Conservation (phyloP, 2,888 invertebrate species). For the Dicyrtomina minuta region DNA sequence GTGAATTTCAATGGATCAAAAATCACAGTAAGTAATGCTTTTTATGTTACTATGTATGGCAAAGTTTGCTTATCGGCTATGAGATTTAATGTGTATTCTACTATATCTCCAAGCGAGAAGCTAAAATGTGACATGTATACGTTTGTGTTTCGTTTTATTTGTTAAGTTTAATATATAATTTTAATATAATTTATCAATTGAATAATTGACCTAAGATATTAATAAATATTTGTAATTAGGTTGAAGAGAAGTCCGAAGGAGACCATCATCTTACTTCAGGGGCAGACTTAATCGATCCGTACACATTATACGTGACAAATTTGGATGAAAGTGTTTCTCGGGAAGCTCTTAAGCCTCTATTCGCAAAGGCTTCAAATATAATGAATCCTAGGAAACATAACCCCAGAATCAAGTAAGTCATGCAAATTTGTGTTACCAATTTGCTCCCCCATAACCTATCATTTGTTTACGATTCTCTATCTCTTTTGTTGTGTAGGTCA, state of each 20-base stretch:
- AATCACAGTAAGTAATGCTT: constrained; percentile 33
- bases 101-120: too few relatives aligned
- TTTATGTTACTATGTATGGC: background rate
- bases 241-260: constrained; percentile 30
- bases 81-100: background rate
- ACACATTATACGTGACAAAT: constrained; percentile 47
- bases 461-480: too few relatives aligned
- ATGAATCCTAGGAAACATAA: constrained; percentile 47
- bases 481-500: constrained; percentile 18
- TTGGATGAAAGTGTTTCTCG: constrained; percentile 38
- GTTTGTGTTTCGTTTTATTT: too few relatives aligned
- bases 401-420: constrained; percentile 41
- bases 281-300: constrained; percentile 46
- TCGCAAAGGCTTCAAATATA: constrained; percentile 37
- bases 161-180: too few relatives aligned
- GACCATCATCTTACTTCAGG: constrained; percentile 17
- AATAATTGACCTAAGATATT: background rate
- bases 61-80: background rate
- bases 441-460: too few relatives aligned
- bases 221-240: constrained; percentile 13
- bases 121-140: background rate
- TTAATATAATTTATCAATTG: too few relatives aligned
- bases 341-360: constrained; percentile 34
- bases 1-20: constrained; percentile 40
- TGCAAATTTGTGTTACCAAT: background rate